Conservation (phyloP, 2,888 invertebrate species). For the Heliothis peltigera region DNA sequence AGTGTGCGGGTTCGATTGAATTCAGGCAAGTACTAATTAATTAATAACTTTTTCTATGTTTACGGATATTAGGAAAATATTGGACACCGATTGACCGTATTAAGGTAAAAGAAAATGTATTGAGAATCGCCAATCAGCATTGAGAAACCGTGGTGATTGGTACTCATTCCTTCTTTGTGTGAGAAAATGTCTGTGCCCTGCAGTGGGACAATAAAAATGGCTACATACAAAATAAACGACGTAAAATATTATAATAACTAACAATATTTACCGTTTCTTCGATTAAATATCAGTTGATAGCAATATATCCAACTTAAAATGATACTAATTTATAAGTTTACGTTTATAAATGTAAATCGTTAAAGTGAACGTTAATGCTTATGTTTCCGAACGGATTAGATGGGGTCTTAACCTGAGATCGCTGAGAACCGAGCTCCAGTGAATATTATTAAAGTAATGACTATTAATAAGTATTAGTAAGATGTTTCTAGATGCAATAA, state of each 20-base stretch:
- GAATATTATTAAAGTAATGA: constrained; percentile 29
- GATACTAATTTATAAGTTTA: constrained; percentile 31
- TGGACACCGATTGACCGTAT: too few relatives aligned
- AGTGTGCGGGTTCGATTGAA: too few relatives aligned
- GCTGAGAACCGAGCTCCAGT: constrained; percentile 12
- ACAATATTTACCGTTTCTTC: neutral
- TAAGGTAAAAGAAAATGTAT: too few relatives aligned
- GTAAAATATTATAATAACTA: constrained; percentile 7
- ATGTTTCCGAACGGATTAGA: constrained; percentile 37
- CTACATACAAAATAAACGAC: neutral
- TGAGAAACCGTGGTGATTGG: too few relatives aligned
- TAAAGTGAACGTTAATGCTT: constrained; percentile 35
- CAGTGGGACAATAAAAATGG: too few relatives aligned
- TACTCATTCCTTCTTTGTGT: too few relatives aligned
- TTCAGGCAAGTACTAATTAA: too few relatives aligned
- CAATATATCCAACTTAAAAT: constrained; percentile 24
- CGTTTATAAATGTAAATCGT: constrained; percentile 33
- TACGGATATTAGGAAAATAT: too few relatives aligned
- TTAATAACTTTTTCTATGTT: too few relatives aligned
- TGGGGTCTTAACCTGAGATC: constrained; percentile 33
- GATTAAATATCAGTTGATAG: constrained; percentile 1
- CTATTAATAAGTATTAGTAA: constrained; percentile 38
- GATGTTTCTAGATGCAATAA: constrained; percentile 27
- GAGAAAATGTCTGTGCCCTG: too few relatives aligned
- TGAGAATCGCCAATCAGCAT: too few relatives aligned